Percentiles rank a stretch among this genome's conserved stretches.
Conservation (phyloP, 2,797 vertebrate genomes). For the Lutjanus campechanus region DNA sequence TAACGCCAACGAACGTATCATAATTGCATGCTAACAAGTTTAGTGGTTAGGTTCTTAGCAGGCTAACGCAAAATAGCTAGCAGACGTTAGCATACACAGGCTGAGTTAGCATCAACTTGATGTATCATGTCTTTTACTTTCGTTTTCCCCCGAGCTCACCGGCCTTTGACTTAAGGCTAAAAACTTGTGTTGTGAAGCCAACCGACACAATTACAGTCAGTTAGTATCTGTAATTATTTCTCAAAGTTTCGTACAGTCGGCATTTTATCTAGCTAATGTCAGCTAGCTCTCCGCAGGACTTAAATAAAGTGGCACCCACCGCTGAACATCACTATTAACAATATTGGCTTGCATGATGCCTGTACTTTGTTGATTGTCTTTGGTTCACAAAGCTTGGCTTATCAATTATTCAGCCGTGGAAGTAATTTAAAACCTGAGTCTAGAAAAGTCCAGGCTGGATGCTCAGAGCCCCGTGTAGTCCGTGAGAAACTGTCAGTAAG, state of each 20-base stretch:
- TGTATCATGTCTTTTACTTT: constrained; percentile 63
- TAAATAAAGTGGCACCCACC: background rate
- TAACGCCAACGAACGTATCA: fast-evolving
- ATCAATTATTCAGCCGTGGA: constrained; percentile 71
- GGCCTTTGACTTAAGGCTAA: too few species aligned
- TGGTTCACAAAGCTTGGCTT: background rate
- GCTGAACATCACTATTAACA: too few species aligned
- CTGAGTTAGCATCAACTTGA: constrained; percentile 42
- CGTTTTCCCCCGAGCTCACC: constrained; percentile 46
- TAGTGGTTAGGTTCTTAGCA: background rate
- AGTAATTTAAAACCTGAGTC: constrained; percentile 58
- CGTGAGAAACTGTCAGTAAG: background rate
- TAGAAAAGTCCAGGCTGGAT: constrained; percentile 12
- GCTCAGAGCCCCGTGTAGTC: background rate
- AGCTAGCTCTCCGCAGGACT: background rate
- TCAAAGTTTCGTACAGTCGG: fast-evolving
- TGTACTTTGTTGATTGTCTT: background rate
- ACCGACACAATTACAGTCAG: fast-evolving
- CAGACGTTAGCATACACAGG: constrained; percentile 20
- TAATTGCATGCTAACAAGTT: too few species aligned
- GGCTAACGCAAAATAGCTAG: constrained; percentile 27
- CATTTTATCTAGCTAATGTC: background rate
- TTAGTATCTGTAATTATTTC: background rate
- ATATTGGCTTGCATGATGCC: background rate
- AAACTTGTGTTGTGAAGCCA: background rate